Evolutionary conservation across 2,797 vertebrate species (phyloP), one percentile per base, ranked within the genome.

Genomic region (Alcedo atthis): DNA sequence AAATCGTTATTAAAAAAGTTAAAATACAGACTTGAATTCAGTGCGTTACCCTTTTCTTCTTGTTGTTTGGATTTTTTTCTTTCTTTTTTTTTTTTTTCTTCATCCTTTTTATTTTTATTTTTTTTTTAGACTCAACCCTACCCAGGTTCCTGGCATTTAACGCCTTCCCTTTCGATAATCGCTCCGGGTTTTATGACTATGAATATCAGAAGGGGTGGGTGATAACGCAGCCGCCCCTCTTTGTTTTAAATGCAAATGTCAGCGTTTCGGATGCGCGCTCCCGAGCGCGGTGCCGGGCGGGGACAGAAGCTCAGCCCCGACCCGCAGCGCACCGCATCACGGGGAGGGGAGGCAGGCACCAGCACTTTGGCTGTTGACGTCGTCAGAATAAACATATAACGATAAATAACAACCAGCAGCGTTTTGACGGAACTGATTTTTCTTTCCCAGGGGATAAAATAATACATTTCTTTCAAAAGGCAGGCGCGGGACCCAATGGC

Each of bases 1-100:
- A 97, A 98, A 99, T 99, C 98, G 97, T 99, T 99, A 99, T 99
- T 99, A 99, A 99, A 99, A 99, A 99, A 99, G 98, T 99, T 99
- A 99, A 97, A 98, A 97, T 97, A 97, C 96, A 98, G 97, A 97
- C 98, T 98, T 97, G 97, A 98, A 98, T 98, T 98, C 95, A 92
- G 98, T 97, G 97, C 92, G 94, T 97, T 98, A 97, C 97, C 96
- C 80, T 95, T 75, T 14, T 68, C 16, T 53, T n/a, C 26, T 53
- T 59, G 32, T 71, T 35, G 20, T 57, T 58, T 25, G 22, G 22
- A 25, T 35, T 25, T 58, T 58, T 58, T 85, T 71, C 8, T 24
- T 32, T 48, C 6, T 11, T 43, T 64, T 97, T 96, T 81, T 95
- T 8, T 45, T 20, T 30, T 30, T 14, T 93, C 76, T 35, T 22